These are phyloP conservation scores for Cheumatopsyche charites DNA, from an alignment of 1,140 invertebrate species.

Conservation along the genomic window DNA sequence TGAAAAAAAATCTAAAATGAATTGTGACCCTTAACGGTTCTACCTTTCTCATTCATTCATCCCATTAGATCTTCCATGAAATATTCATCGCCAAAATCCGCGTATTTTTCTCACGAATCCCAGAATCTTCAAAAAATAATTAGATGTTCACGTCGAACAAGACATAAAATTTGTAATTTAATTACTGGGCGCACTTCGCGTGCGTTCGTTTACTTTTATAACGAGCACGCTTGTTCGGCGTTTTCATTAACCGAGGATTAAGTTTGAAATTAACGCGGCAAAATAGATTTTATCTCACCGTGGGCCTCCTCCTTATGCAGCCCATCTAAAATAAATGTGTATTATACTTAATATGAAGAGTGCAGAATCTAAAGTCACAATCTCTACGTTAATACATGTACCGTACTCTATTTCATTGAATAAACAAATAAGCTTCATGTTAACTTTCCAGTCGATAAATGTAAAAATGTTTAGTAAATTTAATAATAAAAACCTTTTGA, in stretches of 20 bases:
- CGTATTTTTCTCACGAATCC: background rate
- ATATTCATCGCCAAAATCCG: background rate
- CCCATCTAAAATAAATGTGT: background rate
- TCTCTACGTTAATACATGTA: no score
- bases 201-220: slow-evolving; percentile 20
- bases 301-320: background rate
- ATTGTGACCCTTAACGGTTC: no score
- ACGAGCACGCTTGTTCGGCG: background rate
- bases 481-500: no score
- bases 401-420: no score
- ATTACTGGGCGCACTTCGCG: slow-evolving; percentile 4
- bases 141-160: slow-evolving; percentile 1
- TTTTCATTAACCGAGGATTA: slow-evolving; percentile 18
- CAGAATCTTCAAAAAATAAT: no score
- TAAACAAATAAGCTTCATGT: no score
- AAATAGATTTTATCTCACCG: slow-evolving; percentile 11
- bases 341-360: background rate
- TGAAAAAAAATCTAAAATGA: no score
- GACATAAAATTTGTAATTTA: slow-evolving; percentile 26
- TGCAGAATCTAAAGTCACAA: no score
- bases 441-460: no score
- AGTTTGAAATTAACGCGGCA: slow-evolving; percentile 16
- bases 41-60: no score
- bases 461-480: no score
- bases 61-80: background rate